Evolutionary conservation across 2,113 vertebrate species (phyloP).

Genomic region (Zeus faber): DNA sequence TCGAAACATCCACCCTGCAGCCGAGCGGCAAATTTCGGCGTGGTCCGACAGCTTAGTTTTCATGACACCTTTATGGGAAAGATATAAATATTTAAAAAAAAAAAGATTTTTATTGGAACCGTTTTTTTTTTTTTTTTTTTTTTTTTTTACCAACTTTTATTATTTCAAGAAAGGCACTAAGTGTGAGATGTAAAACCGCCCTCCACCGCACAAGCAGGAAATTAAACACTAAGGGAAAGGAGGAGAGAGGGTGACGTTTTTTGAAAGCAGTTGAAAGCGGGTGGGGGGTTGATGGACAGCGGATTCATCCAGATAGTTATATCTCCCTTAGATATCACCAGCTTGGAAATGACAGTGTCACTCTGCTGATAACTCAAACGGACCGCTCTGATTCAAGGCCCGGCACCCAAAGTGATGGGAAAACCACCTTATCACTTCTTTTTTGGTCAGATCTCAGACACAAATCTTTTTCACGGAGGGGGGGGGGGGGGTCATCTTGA

Average conservation of each 20-base stretch:
- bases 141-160: neutral
- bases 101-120: neutral
- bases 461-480: no score
- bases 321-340: conserved; percentile 16
- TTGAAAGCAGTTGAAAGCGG: neutral
- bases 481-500: no score
- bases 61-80: conserved; percentile 20
- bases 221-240: conserved; percentile 42
- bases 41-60: conserved; percentile 43
- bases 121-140: neutral
- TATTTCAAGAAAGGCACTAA: neutral
- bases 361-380: neutral
- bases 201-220: conserved; percentile 34
- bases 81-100: no score
- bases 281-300: neutral
- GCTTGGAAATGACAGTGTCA: neutral
- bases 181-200: conserved; percentile 6
- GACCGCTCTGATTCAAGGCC: neutral
- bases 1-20: no score
- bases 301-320: conserved; percentile 13
- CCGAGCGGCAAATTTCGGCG: no score
- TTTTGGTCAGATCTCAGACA: no score
- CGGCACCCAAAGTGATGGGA: neutral
- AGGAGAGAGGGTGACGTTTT: conserved; percentile 5
- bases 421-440: no score